Evolutionary conservation across 2,113 vertebrate species (phyloP), one percentile per base, ranked within the genome.

Genomic region (Esox niger): DNA sequence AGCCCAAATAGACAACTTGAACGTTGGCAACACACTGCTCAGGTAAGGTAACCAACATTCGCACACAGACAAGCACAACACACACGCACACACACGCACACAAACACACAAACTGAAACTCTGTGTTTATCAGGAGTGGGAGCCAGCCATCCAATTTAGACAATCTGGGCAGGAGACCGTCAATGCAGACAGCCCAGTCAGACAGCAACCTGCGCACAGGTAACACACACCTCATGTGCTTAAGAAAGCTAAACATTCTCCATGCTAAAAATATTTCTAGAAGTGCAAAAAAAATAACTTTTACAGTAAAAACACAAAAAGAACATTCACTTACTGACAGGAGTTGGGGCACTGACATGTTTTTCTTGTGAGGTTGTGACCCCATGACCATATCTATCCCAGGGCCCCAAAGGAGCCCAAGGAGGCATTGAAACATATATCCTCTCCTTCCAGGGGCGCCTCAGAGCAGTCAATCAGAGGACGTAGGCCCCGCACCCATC

Each of bases 81-180:
- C 32, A 59, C 66, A 58, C 66, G 20, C 47, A 33, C 29, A 56
- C n/a, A 35, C 35, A 43, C 31, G 26, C 32, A 27, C 47, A 46
- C 27, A 32, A 15, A 56, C 47, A 23, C 83, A 84, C 61, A n/a
- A 23, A 0, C 64, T 86, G 62, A 67, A 80, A 69, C 2, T 70
- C 63, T 33, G 35, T 70, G 17, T 70, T 32, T 23, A 20, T 54
- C 69, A 88, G 91, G 79, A 94, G 91, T 69, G 94, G 91, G 59
- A 97, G 94, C 81, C 92, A 96, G 21, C 94, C 95, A 2, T 82
- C 91, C 1, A 93, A 92, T 68, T 66, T 96, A 81, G 91, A 94
- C 60, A 88, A 83, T 2, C 62, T 92, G 26, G 91, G 92, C 6
- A 63, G 66, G 31, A 84, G 82, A 71, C 91, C 91, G 17, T 91